A percentile compares a stretch with the other conserved stretches of the same genome.
Conservation (phyloP, 2,797 vertebrate genomes). For the Synanceia verrucosa region DNA sequence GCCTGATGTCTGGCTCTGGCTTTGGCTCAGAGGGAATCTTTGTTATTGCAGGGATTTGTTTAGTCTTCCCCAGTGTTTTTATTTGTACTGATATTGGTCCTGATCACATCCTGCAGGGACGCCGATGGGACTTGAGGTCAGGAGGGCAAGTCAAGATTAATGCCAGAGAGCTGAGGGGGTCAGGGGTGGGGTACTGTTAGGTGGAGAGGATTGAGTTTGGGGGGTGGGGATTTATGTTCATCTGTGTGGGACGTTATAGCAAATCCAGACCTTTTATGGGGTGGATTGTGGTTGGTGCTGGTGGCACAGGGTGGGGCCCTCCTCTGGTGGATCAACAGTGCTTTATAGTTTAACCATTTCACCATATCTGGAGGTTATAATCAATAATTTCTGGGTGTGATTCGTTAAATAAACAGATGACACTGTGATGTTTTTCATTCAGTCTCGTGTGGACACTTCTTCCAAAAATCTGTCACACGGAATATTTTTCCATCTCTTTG, state of each 20-base stretch:
- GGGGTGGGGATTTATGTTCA: neutral
- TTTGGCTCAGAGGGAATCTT: neutral
- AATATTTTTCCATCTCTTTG: neutral
- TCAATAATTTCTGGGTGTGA: neutral
- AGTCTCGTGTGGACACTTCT: neutral
- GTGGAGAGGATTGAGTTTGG: slow-evolving; percentile 32
- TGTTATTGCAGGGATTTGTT: neutral
- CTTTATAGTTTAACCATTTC: neutral
- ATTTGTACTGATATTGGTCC: neutral
- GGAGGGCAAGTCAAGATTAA: slow-evolving; percentile 55
- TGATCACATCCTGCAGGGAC: neutral
- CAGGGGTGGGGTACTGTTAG: neutral
- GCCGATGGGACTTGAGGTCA: slow-evolving; percentile 12
- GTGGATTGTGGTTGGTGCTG: slow-evolving; percentile 22
- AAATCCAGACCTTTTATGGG: slow-evolving; percentile 5
- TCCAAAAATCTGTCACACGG: neutral
- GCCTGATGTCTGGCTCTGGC: slow-evolving; percentile 10
- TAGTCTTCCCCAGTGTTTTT: too few species aligned
- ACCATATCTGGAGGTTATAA: neutral
- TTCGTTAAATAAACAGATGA: neutral
- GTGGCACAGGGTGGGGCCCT: slow-evolving; percentile 12
- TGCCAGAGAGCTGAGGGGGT: neutral
- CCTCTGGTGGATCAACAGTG: neutral
- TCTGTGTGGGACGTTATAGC: too few species aligned
- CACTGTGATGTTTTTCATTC: neutral